Percentiles rank a stretch among this genome's conserved stretches.
Conservation (phyloP, 2,888 invertebrate species). For the Euzetes globulus region DNA sequence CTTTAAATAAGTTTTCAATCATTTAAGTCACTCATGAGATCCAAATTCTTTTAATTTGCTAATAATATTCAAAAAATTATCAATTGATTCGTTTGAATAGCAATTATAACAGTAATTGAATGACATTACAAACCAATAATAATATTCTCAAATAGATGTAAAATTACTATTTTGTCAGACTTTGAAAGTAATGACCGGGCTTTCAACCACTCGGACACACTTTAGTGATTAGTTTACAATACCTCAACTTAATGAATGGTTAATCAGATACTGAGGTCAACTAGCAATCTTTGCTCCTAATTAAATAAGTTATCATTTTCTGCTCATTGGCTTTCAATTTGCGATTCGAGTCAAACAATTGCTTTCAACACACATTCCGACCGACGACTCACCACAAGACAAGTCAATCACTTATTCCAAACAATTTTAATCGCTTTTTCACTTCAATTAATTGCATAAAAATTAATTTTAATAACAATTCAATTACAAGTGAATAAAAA, state of each 20-base stretch:
- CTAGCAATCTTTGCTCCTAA: neutral
- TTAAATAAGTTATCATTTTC: constrained; percentile 22
- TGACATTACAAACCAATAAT: neutral
- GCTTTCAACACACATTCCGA: neutral
- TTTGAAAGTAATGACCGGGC: neutral
- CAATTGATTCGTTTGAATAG: neutral
- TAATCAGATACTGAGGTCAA: neutral
- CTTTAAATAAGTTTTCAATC: neutral
- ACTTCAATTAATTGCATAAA: neutral
- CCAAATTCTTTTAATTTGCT: too few species aligned
- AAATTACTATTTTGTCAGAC: neutral
- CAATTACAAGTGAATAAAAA: neutral
- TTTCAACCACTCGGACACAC: neutral
- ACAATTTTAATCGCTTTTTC: neutral
- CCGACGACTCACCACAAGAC: neutral
- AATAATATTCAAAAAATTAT: neutral
- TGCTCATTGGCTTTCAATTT: constrained; percentile 24
- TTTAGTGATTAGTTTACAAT: neutral
- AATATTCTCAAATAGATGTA: neutral
- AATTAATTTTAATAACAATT: neutral
- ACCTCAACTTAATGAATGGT: neutral
- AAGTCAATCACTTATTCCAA: neutral
- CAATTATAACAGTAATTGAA: neutral
- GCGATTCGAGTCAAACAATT: neutral
- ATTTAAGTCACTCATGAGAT: neutral